Base-by-base conservation (phyloP, 1,140 invertebrate species). In the Laodelphax striatellus region DNA sequence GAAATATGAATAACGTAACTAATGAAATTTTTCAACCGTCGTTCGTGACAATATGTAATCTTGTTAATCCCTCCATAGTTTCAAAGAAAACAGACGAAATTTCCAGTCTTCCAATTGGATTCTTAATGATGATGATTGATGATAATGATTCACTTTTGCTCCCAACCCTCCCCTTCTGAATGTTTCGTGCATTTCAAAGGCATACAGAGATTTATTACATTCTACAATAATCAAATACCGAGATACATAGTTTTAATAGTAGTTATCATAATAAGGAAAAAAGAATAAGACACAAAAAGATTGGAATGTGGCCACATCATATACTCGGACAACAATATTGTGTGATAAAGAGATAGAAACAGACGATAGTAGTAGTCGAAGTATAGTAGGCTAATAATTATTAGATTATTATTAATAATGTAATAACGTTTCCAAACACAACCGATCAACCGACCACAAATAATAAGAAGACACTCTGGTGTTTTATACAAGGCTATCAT, bases 91-190 rank as follows among this genome's bases (percentile, higher is more conserved):
- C 22, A 53, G 14, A 22, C 24, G 2, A 21, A n/a, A n/a, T 19
- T 53, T 53, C 21, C 22, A 31, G 22, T 53, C 52, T 31, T 28
- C 22, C 19, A 53, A 22, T 31, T 53, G 19, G 4, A 53, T 53
- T 28, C 11, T 53, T 53, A 28, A 44, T 58, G 57, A 44, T 28
- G 43, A 58, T 58, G 52, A 58, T 38, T 56, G 58, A 64, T 52
- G 44, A 60, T 53, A 52, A 56, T 55, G 28, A 42, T 50, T 31
- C 16, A 55, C 34, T 53, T 34, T 24, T 52, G 56, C 62, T 62
- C 64, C 62, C 56, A 65, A 65, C 64, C 64, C 64, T 63, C 64
- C 64, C 63, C 64, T 66, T 66, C 64, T 66, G 64, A 66, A 66
- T 63, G 64, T 66, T 66, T 66, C 62, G 64, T 66, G 64, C 64